Conservation (phyloP, 1,140 invertebrate species). For the Popillia japonica region DNA sequence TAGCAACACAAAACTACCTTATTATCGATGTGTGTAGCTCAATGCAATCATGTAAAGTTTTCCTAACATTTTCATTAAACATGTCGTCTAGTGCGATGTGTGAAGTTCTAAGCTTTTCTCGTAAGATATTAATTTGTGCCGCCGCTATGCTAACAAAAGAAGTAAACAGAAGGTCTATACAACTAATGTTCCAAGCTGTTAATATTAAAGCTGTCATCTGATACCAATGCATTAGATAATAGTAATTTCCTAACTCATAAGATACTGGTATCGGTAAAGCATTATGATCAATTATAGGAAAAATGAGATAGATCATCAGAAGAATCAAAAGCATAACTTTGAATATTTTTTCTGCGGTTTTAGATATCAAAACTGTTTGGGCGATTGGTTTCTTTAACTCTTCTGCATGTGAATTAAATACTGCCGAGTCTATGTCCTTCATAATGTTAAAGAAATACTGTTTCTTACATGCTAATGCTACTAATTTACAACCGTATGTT, state of each 20-base stretch:
- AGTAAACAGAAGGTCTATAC: not conserved
- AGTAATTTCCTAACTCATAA: not conserved
- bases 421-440: no score
- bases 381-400: no score
- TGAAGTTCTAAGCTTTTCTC: not conserved
- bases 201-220: not conserved
- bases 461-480: no score
- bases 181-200: not conserved
- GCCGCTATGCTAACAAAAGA: not conserved
- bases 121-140: not conserved
- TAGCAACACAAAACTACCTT: not conserved
- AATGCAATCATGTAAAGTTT: not conserved
- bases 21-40: not conserved
- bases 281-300: not conserved
- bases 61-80: not conserved
- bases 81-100: no score
- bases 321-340: no score
- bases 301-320: not conserved
- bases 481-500: no score
- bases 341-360: no score
- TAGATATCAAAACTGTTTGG: no score
- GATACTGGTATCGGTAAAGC: not conserved
- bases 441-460: no score
- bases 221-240: not conserved
- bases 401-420: no score